Evolutionary conservation across 2,797 vertebrate genomes (phyloP), one percentile per base, ranked within the genome.

Genomic region (Cossypha heuglini): DNA sequence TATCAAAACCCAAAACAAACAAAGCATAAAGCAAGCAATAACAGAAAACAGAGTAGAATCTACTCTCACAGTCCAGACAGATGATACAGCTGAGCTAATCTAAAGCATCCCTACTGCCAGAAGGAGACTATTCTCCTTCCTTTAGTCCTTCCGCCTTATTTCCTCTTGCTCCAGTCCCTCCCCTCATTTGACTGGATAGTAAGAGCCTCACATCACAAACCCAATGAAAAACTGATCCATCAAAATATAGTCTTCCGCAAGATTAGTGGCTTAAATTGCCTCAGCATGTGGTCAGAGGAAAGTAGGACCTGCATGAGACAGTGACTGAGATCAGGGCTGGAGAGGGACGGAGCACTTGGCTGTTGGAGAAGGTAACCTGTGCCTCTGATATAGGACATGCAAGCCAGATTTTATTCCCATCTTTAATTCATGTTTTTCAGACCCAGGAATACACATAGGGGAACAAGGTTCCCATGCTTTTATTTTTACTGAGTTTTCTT

Each of bases 11-110:
- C 86, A 92, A 94, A 97, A 88, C 91, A 97, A 96, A 96, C 93
- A 95, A 94, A 96, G 62, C 25, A 0, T 78, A 95, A 95, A 86
- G 92, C 86, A 94, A 90, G 86, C 58, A 97, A 92, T 95, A 97
- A 96, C 91, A 96, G 95, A 94, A 96, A 95, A 94, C 93, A 95
- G 93, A 95, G 54, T 76, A 66, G 74, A 87, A 75, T 92, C 86
- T 78, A 90, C 79, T 82, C 89, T 94, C 87, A 58, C 76, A 97
- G 51, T n/a, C 33, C 82, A 73, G 96, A 69, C 58, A 93, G 76
- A 76, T 66, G 66, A 95, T 69, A 84, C 10, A 54, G 86, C 58
- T 88, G 73, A 93, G 86, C 51, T 96, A 90, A 95, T 95, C 69
- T 84, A 90, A 96, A 93, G 88, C 76, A 95, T 37, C 92, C 62